A percentile compares a stretch with the other conserved stretches of the same genome.
These are phyloP conservation scores for Adrianichthys oophorus DNA, from an alignment of 2,797 vertebrate genomes.

Conservation along the genomic window DNA sequence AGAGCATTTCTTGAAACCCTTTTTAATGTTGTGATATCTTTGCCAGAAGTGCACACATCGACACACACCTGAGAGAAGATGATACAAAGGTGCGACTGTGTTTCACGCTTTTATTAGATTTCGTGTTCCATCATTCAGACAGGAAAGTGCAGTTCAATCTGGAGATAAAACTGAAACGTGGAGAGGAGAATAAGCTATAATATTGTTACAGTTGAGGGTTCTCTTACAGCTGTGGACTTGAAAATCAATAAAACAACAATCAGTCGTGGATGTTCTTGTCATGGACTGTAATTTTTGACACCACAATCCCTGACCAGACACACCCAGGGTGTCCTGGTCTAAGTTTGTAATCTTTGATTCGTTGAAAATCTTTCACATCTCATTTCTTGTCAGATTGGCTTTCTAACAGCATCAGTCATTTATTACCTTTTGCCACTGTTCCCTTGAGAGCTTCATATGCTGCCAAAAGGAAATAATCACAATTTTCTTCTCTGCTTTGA, in stretches of 20 bases:
- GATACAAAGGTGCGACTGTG: constrained; percentile 39
- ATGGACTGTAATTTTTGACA: constrained; percentile 17
- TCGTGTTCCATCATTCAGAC: constrained; percentile 47
- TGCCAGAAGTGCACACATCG: constrained; percentile 23
- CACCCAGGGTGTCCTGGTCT: constrained; percentile 24
- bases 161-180: constrained; percentile 26
- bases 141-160: constrained; percentile 35
- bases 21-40: constrained; percentile 44
- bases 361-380: constrained; percentile 40
- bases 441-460: constrained; percentile 2
- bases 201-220: constrained; percentile 21
- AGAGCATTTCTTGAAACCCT: constrained; percentile 29
- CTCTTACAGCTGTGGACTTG: constrained; percentile 36
- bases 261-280: constrained; percentile 31
- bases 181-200: constrained; percentile 30
- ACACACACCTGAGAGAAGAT: constrained; percentile 24
- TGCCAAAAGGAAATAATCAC: too few species aligned
- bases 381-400: constrained; percentile 44
- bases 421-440: constrained; percentile 16
- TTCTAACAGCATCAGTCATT: constrained; percentile 60
- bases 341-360: constrained; percentile 59
- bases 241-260: constrained; percentile 55
- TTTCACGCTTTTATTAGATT: constrained; percentile 53
- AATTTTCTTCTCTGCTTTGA: too few species aligned
- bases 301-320: constrained; percentile 32